Conservation (phyloP, 92 coral and sea anemone species). For the Bergia sp. region DNA sequence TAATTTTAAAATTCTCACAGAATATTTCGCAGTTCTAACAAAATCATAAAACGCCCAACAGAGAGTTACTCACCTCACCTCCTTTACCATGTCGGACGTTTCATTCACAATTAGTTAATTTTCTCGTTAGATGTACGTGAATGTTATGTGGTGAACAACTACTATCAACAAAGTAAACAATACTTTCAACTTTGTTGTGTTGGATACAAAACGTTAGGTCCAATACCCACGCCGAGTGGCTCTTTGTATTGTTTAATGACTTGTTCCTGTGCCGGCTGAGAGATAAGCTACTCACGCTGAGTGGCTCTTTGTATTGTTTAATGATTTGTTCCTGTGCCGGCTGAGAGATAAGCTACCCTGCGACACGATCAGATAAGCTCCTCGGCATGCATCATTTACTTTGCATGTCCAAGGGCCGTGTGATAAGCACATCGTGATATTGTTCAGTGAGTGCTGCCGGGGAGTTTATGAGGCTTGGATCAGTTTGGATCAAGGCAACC, state of each 20-base stretch:
- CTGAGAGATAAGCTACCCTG: neutral
- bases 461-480: neutral
- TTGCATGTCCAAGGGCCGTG: neutral
- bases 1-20: neutral
- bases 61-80: neutral
- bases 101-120: neutral
- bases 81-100: neutral
- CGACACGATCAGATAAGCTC: neutral
- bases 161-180: neutral
- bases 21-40: neutral
- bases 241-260: neutral
- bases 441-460: neutral
- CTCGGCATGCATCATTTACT: neutral
- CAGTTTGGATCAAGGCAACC: neutral
- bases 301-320: neutral
- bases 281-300: neutral
- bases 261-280: neutral
- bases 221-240: neutral
- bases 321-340: neutral
- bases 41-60: neutral
- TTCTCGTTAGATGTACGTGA: neutral
- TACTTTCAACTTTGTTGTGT: slow-evolving; percentile 1
- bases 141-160: neutral
- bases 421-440: neutral
- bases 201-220: slow-evolving; percentile 1